Base-by-base conservation (phyloP, 1,140 invertebrate genomes). In the Hycleus phaleratus region DNA sequence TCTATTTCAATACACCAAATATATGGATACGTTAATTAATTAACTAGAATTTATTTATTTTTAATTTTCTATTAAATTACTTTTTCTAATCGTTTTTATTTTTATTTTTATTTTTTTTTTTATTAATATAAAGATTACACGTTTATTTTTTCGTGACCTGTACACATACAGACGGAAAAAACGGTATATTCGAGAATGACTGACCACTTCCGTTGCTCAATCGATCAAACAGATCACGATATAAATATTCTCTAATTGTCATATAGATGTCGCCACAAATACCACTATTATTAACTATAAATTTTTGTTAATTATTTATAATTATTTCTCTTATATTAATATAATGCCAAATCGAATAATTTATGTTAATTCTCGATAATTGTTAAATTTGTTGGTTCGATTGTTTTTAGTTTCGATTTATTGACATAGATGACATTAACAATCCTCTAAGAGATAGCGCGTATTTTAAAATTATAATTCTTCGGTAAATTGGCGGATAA, bases 121-220 rank as follows among this genome's bases (percentile, higher is more conserved):
- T 63, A 56, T 56, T 64, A 66, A 62, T 56, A 70, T 68, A 71
- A 66, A 69, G 64, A 63, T 71, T 32, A 7, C 32, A 32, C 32
- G 32, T 32, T 32, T 32, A 5, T 5, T 32, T 32, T 32, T 32
- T 32, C 32, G 32, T 18, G 18, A 18, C 18, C 18, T 18, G 18
- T 18, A 32, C 32, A 32, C 32, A 18, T 18, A 18, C 18, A 18
- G 32, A 32, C 4, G 7, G 32, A 32, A 32, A 32, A 32, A 32
- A 32, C 32, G 32, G 32, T 2, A 32, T 5, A 32, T 32, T 32
- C 32, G 32, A 32, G 32, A 32, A 32, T 32, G 71, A 73, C 71
- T 68, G 70, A 72, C 70, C 65, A 73, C 69, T 71, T 73, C 71
- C 70, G 71, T 68, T 66, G 56, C 63, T 58, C 49, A 56, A 47